Evolutionary conservation across 2,797 vertebrate genomes (phyloP).

Genomic region (Acipenser oxyrinchus): DNA sequence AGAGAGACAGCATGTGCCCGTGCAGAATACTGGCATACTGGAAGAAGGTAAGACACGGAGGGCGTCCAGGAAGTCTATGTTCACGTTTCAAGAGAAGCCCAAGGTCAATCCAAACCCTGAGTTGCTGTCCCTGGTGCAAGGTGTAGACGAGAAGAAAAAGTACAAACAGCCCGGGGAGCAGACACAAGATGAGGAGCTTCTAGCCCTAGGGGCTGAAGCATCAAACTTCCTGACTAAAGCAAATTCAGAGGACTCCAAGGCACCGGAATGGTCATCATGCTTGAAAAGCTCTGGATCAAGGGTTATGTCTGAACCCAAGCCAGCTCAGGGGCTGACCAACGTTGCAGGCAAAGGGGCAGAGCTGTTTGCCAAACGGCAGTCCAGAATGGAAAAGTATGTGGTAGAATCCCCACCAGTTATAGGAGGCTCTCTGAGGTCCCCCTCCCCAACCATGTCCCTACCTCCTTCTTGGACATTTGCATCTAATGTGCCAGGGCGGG

Average conservation of each 20-base stretch:
- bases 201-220: slow-evolving; percentile 88
- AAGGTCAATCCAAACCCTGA: slow-evolving; percentile 88
- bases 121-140: slow-evolving; percentile 87
- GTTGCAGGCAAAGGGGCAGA: slow-evolving; percentile 88
- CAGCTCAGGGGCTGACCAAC: slow-evolving; percentile 77
- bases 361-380: slow-evolving; percentile 85
- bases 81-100: slow-evolving; percentile 92
- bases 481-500: slow-evolving; percentile 64
- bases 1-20: slow-evolving; percentile 32
- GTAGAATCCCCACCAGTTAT: slow-evolving; percentile 62
- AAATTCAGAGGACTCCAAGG: slow-evolving; percentile 31
- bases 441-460: slow-evolving; percentile 89
- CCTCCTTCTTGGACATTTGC: slow-evolving; percentile 93
- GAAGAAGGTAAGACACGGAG: slow-evolving; percentile 68
- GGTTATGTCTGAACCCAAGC: slow-evolving; percentile 66
- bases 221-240: slow-evolving; percentile 75
- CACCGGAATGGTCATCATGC: slow-evolving; percentile 84
- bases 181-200: slow-evolving; percentile 71
- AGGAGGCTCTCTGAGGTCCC: slow-evolving; percentile 59
- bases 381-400: slow-evolving; percentile 90
- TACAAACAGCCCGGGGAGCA: slow-evolving; percentile 64
- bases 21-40: slow-evolving; percentile 75
- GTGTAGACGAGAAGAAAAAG: slow-evolving; percentile 76
- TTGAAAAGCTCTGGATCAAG: slow-evolving; percentile 81
- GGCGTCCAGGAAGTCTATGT: slow-evolving; percentile 79